These are phyloP conservation scores for Vicugna pacos DNA, from an alignment of 2,113 vertebrate genomes.

Conservation along the genomic window DNA sequence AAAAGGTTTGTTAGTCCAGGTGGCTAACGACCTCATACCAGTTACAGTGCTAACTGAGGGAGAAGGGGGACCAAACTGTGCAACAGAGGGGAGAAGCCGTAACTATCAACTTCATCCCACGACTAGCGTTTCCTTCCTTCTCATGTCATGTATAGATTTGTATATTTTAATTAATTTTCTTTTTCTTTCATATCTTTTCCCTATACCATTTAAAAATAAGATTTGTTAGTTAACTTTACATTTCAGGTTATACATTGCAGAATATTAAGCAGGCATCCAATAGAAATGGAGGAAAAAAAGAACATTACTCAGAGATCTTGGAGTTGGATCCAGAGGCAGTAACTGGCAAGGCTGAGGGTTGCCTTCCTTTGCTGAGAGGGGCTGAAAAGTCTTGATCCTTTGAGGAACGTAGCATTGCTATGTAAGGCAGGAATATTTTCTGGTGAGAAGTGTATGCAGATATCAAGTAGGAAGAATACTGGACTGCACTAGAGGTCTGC, in stretches of 20 bases:
- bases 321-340: neutral
- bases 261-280: neutral
- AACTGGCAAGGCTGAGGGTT: neutral
- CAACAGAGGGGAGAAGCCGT: neutral
- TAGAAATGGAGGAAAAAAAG: neutral
- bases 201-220: neutral
- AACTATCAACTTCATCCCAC: neutral
- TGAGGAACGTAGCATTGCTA: neutral
- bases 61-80: neutral
- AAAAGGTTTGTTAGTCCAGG: neutral
- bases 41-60: neutral
- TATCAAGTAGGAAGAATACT: neutral
- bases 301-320: neutral
- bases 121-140: neutral
- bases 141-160: neutral
- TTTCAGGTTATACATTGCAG: neutral
- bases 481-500: neutral
- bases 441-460: neutral
- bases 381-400: neutral
- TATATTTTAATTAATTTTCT: neutral
- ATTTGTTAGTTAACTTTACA: conserved; percentile 6
- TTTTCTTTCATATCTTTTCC: neutral
- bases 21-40: neutral
- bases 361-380: neutral
- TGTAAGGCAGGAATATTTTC: neutral